Base-by-base conservation (phyloP, 1,140 invertebrate genomes). In the Drosophila grimshawi region DNA sequence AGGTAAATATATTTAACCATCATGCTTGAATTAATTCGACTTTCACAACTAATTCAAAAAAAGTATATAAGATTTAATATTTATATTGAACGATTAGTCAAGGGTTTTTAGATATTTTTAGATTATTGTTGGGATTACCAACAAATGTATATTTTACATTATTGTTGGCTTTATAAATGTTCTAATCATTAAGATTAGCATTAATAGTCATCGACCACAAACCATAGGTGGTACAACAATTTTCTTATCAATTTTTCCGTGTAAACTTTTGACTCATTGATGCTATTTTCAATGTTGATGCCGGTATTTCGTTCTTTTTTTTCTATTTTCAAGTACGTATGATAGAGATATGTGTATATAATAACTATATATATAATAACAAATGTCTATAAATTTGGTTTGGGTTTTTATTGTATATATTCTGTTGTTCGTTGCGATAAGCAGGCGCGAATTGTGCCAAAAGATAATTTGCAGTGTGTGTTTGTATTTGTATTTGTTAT, bases 271-370 rank as follows among this genome's bases (percentile, higher is more conserved):
- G 81, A 86, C 59, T 86, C 81, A 86, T 51, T 63, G 49, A 75
- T 61, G 77, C 83, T 86, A 86, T 86, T 86, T 86, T 65, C 66
- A 86, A 68, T 78, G 82, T 76, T 86, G 81, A 86, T 80, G 51
- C 53, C 35, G 65, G 27, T 61, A 70, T 57, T 29, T 19, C 8
- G 7, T 11, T 52, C 5, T 32, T 39, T 41, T 19, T 11, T 49
- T 19, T 19, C 30, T 6, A 19, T 19, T 19, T 1, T 19, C 19
- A 19, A 19, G 19, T 19, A 19, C 19, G 19, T 19, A 19, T 19
- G 19, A 8, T 19, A 3, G 30, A 5, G 27, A n/a, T n/a, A 8
- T 41, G n/a, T 29, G 39, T 35, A 19, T 32, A 29, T 39, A 11
- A 32, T 35, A 5, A 29, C 10, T 35, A 19, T 32, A 29, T 35